Evolutionary conservation across 1,140 invertebrate genomes (phyloP).

Genomic region (Delia radicum): DNA sequence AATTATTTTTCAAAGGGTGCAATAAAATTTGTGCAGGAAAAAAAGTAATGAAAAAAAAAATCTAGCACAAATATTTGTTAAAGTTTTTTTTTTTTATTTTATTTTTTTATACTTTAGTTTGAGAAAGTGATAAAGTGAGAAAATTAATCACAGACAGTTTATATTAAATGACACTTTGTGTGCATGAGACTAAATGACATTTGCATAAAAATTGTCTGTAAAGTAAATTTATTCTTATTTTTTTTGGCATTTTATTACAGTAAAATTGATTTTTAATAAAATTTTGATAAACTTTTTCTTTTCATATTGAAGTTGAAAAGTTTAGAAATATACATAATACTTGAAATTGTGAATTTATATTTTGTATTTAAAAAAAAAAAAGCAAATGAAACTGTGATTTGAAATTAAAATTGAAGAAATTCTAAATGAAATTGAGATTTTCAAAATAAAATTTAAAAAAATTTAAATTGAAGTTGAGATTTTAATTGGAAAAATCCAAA

Average conservation of each 20-base stretch:
- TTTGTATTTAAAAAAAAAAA: too few relatives aligned
- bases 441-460: too few relatives aligned
- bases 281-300: background rate
- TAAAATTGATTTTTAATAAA: conserved; percentile 5
- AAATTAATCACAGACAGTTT: conserved; percentile 24
- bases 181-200: background rate
- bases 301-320: background rate
- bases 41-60: background rate
- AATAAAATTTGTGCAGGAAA: conserved; percentile 7
- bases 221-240: background rate
- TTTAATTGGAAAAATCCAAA: too few relatives aligned
- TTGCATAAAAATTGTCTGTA: conserved; percentile 1
- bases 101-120: background rate
- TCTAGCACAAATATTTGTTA: conserved; percentile 11
- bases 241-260: background rate
- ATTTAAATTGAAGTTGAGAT: too few relatives aligned
- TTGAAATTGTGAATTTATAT: too few relatives aligned
- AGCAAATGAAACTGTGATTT: too few relatives aligned
- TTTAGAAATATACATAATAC: too few relatives aligned
- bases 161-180: conserved; percentile 3
- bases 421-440: too few relatives aligned
- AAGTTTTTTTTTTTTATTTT: background rate
- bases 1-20: background rate
- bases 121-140: conserved; percentile 21
- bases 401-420: too few relatives aligned